phyloP scores from a whole-genome alignment of 2,888 invertebrate species.

The Drosophila limbata region DNA sequence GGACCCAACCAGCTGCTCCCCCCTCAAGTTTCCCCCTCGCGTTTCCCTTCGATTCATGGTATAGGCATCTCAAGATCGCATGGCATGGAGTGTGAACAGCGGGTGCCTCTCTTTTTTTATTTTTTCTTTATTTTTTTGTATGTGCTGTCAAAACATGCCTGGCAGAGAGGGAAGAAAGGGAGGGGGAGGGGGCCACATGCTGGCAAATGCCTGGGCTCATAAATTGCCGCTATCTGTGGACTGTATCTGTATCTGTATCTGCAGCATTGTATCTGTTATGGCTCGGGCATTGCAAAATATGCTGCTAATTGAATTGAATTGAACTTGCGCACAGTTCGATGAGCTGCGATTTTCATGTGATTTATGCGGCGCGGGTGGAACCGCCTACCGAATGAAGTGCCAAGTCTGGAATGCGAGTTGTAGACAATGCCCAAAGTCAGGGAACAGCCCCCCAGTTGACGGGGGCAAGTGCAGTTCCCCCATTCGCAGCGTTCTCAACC shows the following conservation, averaged over 20 bases:
- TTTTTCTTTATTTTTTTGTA: conserved; percentile 15
- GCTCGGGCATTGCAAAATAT: conserved; percentile 50
- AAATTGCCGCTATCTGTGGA: conserved; percentile 68
- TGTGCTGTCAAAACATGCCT: conserved; percentile 53
- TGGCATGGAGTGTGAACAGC: conserved; percentile 71
- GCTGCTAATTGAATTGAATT: conserved; percentile 76
- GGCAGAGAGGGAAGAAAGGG: background rate
- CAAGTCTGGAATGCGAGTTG: conserved; percentile 29
- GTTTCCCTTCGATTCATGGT: conserved; percentile 26
- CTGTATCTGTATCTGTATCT: conserved; percentile 53
- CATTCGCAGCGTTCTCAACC: conserved; percentile 56
- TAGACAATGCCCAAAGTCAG: conserved; percentile 32
- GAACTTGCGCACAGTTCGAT: conserved; percentile 70
- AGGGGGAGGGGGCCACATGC: conserved; percentile 56
- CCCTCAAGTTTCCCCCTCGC: background rate
- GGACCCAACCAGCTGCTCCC: background rate
- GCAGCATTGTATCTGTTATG: conserved; percentile 34
- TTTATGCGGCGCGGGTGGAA: conserved; percentile 43
- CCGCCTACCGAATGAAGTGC: conserved; percentile 40
- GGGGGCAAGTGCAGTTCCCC: conserved; percentile 54
- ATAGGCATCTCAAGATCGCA: conserved; percentile 65
- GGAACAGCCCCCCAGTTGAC: conserved; percentile 8
- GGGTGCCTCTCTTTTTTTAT: conserved; percentile 40
- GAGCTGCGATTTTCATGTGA: conserved; percentile 64
- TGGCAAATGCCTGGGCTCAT: conserved; percentile 65